Percentiles rank a stretch among this genome's conserved stretches.
Conservation (phyloP, 2,797 vertebrate genomes). For the Tragelaphus oryx region DNA sequence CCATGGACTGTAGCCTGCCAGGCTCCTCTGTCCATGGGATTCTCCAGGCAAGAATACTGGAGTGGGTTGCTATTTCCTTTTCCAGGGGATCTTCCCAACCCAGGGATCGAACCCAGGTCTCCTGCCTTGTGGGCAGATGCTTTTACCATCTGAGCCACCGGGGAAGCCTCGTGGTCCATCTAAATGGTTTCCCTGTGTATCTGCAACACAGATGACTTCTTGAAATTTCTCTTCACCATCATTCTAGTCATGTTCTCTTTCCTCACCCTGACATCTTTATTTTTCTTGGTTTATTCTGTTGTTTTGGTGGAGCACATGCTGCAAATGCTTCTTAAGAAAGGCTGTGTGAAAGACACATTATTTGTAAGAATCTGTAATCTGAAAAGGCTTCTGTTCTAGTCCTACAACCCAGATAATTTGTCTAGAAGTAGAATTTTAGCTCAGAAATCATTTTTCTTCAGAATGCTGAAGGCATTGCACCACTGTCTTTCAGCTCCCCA, state of each 20-base stretch:
- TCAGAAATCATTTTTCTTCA: slow-evolving; percentile 11
- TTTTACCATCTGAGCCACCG: too few species aligned
- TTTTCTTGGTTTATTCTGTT: background rate
- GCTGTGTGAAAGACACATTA: background rate
- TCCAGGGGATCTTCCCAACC: too few species aligned
- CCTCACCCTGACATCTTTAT: background rate
- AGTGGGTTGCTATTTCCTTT: too few species aligned
- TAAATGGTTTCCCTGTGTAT: background rate
- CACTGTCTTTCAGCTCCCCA: background rate
- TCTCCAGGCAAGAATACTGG: too few species aligned
- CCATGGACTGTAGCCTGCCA: too few species aligned
- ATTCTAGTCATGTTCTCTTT: background rate
- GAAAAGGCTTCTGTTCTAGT: background rate
- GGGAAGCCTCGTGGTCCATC: background rate
- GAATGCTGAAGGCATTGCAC: background rate
- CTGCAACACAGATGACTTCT: background rate
- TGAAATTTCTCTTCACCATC: background rate
- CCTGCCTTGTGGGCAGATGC: too few species aligned
- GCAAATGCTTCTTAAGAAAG: background rate
- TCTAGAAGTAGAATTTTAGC: background rate
- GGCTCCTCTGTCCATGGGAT: too few species aligned
- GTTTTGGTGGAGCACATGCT: background rate
- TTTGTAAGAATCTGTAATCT: background rate
- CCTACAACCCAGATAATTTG: background rate
- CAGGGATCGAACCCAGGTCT: too few species aligned